Evolutionary conservation across 2,888 invertebrate genomes (phyloP), one percentile per base, ranked within the genome.

Genomic region (Elgonia sp.): DNA sequence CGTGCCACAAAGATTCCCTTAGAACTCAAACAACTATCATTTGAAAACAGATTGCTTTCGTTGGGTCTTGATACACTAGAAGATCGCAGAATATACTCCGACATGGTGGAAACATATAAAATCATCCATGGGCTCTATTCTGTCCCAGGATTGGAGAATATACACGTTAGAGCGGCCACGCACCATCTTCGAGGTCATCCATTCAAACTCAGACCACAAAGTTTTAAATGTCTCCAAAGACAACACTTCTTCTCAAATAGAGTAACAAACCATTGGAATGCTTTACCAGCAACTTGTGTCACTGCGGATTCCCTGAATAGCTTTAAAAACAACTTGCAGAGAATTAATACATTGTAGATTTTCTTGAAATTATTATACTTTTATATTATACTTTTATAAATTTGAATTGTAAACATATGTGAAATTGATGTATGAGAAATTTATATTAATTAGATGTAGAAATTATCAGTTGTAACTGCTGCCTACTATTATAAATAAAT

Each of bases 61-160:
- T 40, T 75, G 16, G 46, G 42, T 8, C 53, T 76, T 9, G 9
- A 4, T 1, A 76, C n/a, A 2, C 53, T 76, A 6, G 76, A 46
- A 8, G 20, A 46, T 5, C 42, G 76, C 16, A 39, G 76, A 46
- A 29, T n/a, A n/a, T n/a, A n/a, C n/a, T n/a, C n/a, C n/a, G n/a
- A n/a, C n/a, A n/a, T n/a, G 29, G 16, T 46, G n/a, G 75, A 75
- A 39, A 75, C 63, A 0, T 76, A 18, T 39, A 63, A 63, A 53
- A 63, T 65, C 5, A n/a, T 76, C 0, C 18, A 63, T 3, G 63
- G 65, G 10, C 29, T 14, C 29, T 53, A 63, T 37, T 40, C 63
- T n/a, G 12, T n/a, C 12, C 39, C 57, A 0, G 1, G 10, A 2
- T n/a, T 73, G 7, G 2, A n/a, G 1, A 10, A 40, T 8, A 0